Percentiles rank a stretch among this genome's conserved stretches.
These are phyloP conservation scores for Cyprinodon tularosa DNA, from an alignment of 2,113 vertebrate species.

Conservation along the genomic window DNA sequence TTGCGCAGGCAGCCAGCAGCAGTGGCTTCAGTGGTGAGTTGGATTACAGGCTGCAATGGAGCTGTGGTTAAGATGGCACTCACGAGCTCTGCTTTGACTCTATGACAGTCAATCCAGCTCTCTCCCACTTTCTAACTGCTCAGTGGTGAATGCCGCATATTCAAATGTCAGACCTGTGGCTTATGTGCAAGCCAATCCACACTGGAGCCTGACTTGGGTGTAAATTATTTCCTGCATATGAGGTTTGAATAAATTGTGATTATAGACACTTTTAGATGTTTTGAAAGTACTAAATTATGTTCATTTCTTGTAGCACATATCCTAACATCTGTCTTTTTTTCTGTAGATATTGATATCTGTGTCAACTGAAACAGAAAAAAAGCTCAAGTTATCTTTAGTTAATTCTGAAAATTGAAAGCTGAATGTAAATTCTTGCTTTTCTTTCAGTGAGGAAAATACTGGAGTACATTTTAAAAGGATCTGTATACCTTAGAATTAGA, in stretches of 20 bases:
- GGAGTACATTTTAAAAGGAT: not conserved
- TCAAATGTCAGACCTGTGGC: slow-evolving; percentile 75
- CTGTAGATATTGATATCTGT: slow-evolving; percentile 14
- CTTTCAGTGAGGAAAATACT: not conserved
- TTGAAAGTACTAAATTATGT: slow-evolving; percentile 11
- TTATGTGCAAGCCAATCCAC: slow-evolving; percentile 50
- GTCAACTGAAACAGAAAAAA: slow-evolving; percentile 33
- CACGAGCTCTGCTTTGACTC: slow-evolving; percentile 65
- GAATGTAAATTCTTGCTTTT: slow-evolving; percentile 39
- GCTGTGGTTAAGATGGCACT: slow-evolving; percentile 74
- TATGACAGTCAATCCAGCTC: slow-evolving; percentile 70
- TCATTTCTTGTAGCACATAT: slow-evolving; percentile 23
- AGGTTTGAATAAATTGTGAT: slow-evolving; percentile 42
- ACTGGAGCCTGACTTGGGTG: slow-evolving; percentile 63
- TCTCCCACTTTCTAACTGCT: slow-evolving; percentile 73
- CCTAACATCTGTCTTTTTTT: slow-evolving; percentile 23
- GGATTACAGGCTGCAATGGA: slow-evolving; percentile 78
- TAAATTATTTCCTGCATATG: slow-evolving; percentile 60
- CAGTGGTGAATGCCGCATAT: slow-evolving; percentile 68
- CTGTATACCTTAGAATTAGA: not conserved
- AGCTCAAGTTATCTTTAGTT: slow-evolving; percentile 13
- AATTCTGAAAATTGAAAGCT: slow-evolving; percentile 27
- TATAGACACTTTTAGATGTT: slow-evolving; percentile 36
- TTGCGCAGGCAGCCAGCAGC: slow-evolving; percentile 68
- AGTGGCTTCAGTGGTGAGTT: slow-evolving; percentile 77